These are phyloP conservation scores for Verasper variegatus DNA, from an alignment of 2,113 vertebrate species.

Conservation along the genomic window DNA sequence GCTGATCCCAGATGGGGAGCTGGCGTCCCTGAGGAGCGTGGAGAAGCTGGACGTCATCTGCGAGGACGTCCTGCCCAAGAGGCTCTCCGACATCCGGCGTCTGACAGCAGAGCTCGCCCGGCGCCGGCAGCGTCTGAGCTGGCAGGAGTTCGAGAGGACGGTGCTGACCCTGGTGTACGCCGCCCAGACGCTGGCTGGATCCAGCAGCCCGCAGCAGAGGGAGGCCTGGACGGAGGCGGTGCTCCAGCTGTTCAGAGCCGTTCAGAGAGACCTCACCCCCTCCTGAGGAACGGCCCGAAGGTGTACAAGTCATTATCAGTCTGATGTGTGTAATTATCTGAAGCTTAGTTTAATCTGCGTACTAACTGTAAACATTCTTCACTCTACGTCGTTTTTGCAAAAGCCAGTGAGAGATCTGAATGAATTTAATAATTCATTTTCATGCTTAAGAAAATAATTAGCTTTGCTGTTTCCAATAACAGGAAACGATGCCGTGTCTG, in stretches of 20 bases:
- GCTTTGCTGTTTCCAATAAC: not conserved
- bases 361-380: not conserved
- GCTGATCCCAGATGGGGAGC: constrained; percentile 88
- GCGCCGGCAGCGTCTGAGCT: constrained; percentile 76
- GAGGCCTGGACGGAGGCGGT: constrained; percentile 86
- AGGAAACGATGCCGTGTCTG: not conserved
- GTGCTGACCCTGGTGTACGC: constrained; percentile 91
- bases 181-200: constrained; percentile 81
- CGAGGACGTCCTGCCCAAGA: constrained; percentile 90
- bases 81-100: constrained; percentile 86
- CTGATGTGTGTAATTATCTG: not conserved
- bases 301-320: not conserved
- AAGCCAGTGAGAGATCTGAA: not conserved
- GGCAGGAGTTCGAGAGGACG: constrained; percentile 92
- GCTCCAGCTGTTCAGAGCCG: constrained; percentile 84
- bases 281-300: constrained; percentile 31
- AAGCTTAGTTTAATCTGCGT: too few species aligned
- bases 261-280: constrained; percentile 85
- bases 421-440: too few species aligned
- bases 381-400: not conserved
- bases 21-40: constrained; percentile 87
- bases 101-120: constrained; percentile 81
- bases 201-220: constrained; percentile 82
- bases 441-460: not conserved
- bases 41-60: constrained; percentile 85